Conservation (phyloP, 2,888 invertebrate genomes). For the Arenicola marina region DNA sequence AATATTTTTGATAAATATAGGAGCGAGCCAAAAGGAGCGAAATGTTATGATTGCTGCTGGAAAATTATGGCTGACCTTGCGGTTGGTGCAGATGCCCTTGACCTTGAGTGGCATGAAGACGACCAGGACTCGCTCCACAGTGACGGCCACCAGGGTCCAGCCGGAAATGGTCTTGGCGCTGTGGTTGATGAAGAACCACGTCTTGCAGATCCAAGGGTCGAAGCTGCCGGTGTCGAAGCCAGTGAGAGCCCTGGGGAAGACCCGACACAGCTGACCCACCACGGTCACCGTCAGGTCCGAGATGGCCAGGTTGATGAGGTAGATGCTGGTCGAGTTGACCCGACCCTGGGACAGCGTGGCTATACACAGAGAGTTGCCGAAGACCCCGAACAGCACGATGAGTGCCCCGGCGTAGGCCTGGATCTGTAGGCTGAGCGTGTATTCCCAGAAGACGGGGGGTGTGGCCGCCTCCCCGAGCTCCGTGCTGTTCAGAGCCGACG, state of each 20-base stretch:
- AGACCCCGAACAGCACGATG: slow-evolving; percentile 9
- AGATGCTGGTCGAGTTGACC: slow-evolving; percentile 10
- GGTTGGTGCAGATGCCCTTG: too few relatives aligned
- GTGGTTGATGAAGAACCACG: slow-evolving; percentile 18
- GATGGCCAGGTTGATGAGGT: slow-evolving; percentile 13
- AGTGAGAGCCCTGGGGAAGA: slow-evolving; percentile 7
- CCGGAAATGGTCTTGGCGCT: slow-evolving; percentile 18
- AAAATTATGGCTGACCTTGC: too few relatives aligned
- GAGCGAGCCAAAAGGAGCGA: too few relatives aligned
- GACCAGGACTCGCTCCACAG: too few relatives aligned
- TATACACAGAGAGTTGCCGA: slow-evolving; percentile 11
- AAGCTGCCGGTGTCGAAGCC: slow-evolving; percentile 6
- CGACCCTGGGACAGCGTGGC: neutral
- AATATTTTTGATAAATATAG: too few relatives aligned
- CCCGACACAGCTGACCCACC: slow-evolving; percentile 13
- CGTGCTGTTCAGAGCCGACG: too few relatives aligned
- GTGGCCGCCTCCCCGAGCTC: too few relatives aligned
- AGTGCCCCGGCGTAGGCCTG: slow-evolving; percentile 2
- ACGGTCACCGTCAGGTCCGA: slow-evolving; percentile 10
- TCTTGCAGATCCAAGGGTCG: slow-evolving; percentile 9
- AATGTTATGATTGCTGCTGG: too few relatives aligned
- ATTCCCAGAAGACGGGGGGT: neutral
- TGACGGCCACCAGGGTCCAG: too few relatives aligned
- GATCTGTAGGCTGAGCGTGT: neutral
- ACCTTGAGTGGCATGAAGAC: too few relatives aligned